phyloP scores from a whole-genome alignment of 2,113 vertebrate species.

The Strix aluco region DNA sequence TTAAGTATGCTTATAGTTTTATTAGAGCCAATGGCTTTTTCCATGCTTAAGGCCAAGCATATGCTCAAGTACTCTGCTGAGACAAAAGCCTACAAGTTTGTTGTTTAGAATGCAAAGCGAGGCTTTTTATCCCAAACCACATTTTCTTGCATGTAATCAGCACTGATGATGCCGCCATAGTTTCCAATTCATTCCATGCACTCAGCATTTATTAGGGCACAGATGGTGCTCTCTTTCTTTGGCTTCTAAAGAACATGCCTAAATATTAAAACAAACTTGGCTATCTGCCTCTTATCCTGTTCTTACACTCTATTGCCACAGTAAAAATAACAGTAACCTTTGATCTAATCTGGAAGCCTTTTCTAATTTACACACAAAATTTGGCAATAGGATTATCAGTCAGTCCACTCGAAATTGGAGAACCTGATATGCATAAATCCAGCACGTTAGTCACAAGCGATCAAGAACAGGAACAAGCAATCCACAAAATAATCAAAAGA shows the following conservation, averaged over 20 bases:
- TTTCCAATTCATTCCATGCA: conserved; percentile 6
- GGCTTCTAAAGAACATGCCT: background rate
- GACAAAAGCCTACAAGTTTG: conserved; percentile 33
- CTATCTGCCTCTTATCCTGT: background rate
- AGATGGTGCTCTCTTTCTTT: conserved; percentile 9
- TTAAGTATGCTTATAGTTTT: conserved; percentile 5
- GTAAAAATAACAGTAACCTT: conserved; percentile 29
- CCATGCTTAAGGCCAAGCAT: conserved; percentile 40
- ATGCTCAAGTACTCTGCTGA: background rate
- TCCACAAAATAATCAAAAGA: background rate
- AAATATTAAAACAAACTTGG: conserved; percentile 16
- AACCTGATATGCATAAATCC: background rate
- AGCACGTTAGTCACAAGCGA: background rate
- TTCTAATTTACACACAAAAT: background rate
- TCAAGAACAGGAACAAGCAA: background rate
- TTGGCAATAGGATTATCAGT: conserved; percentile 18
- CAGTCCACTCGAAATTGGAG: background rate
- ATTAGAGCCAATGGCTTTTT: conserved; percentile 2
- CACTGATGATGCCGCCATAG: background rate
- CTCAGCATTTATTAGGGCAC: conserved; percentile 29
- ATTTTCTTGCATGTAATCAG: conserved; percentile 25
- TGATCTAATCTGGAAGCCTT: conserved; percentile 24
- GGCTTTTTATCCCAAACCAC: conserved; percentile 32
- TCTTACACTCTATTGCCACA: background rate
- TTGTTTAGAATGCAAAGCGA: background rate